Base-by-base conservation (phyloP, 1,140 invertebrate species). In the Aphaenogaster rudis region DNA sequence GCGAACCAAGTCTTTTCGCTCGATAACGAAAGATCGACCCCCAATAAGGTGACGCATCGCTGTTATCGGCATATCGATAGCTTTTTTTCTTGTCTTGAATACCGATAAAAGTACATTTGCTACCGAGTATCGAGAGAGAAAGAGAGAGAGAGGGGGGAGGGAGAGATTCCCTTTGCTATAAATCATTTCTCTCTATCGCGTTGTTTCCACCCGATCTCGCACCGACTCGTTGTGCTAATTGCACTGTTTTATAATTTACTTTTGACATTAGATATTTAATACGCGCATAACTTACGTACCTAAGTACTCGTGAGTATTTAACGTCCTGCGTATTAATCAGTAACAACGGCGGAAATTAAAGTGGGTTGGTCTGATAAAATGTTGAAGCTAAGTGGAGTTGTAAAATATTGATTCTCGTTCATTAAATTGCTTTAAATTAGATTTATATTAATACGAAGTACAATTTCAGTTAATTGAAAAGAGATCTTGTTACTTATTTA, bases 201-300 rank as follows among this genome's bases (percentile, higher is more conserved):
- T 45, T 42, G 28, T 67, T 80, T 67, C 4, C 3, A 78, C 0
- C 39, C 15, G 57, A 78, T 80, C 48, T 52, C n/a, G 28, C 17
- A 17, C 28, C 59, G 15, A 17, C 5, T 63, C 17, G 15, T 52
- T 66, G 15, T 36, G 21, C 9, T 79, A 79, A 79, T 61, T 78
- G 42, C 42, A 48, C 77, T 21, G 33, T 66, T 66, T 66, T 80
- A 80, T 80, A 50, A 80, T 67, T 80, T 52, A 67, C 63, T 66
- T 80, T 52, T 66, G 45, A 80, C 36, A 50, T 50, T 21, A 50
- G 45, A 50, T 79, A 39, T 50, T 79, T 64, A 63, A 48, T 78
- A 50, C 59, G 59, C 42, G 5, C 72, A n/a, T 59, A 61, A 77
- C 54, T 77, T 57, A 59, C 36, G 39, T 39, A 7, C n/a, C 17